Evolutionary conservation across 1,140 invertebrate genomes (phyloP), one percentile per base, ranked within the genome.

Genomic region (Achroia grisella): DNA sequence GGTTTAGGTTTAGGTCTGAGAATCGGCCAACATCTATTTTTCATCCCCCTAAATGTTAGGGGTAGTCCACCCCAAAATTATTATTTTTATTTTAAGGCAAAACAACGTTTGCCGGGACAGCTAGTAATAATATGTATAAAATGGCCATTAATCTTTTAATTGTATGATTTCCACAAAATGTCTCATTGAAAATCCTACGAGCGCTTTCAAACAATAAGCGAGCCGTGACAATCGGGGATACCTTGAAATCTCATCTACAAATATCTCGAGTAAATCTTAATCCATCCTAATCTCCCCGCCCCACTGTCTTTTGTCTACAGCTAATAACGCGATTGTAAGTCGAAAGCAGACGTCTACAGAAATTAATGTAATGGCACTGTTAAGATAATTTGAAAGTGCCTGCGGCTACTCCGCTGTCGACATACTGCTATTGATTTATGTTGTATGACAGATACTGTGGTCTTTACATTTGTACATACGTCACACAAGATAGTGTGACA

Each of bases 221-320:
- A 32, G 34, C 47, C 53, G 52, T 43, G 57, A 65, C 52, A 63
- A 62, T 63, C 54, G 41, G 42, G 17, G 44, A 62, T 56, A 62
- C 54, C 57, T 56, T 65, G 61, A 66, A 71, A 71, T 73, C 67
- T 70, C 68, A 76, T 74, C 69, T 61, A 41, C 62, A 75, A 71
- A 74, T 74, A 74, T 68, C 64, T 69, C 56, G 60, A 54, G 59
- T 63, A 72, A 69, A 80, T 77, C 76, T 77, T 76, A 75, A 77
- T 72, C 69, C 71, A 39, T 28, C 54, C 59, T 44, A 15, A 17
- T 30, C 31, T 28, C 30, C 32, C 8, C 39, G 10, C 37, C 27
- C 8, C 2, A 23, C 39, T 23, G 43, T 40, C 55, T 50, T 66
- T 77, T 79, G 72, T 79, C 64, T 72, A 48, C 52, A 52, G 65